These are phyloP conservation scores for Eudemis profundana DNA, from an alignment of 2,888 invertebrate genomes.

Conservation along the genomic window DNA sequence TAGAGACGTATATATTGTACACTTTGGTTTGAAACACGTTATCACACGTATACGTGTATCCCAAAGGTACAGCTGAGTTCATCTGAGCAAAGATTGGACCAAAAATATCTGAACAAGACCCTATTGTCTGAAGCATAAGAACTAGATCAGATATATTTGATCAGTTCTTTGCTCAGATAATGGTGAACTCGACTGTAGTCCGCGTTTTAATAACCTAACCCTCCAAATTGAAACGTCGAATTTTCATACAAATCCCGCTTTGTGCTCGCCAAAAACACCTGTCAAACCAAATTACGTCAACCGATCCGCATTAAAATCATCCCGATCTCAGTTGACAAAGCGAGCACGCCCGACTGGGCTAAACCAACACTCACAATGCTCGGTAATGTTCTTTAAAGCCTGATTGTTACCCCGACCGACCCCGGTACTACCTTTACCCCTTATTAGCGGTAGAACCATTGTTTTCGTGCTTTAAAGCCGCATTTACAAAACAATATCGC, in stretches of 20 bases:
- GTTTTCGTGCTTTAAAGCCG: conserved; percentile 76
- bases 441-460: conserved; percentile 80
- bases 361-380: conserved; percentile 71
- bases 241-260: conserved; percentile 37
- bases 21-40: too few relatives aligned
- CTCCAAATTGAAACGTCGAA: conserved; percentile 16
- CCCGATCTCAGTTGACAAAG: conserved; percentile 68
- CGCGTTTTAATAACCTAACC: conserved; percentile 20
- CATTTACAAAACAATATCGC: conserved; percentile 62
- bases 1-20: too few relatives aligned
- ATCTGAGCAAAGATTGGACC: too few relatives aligned
- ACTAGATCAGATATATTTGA: too few relatives aligned
- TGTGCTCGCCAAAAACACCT: conserved; percentile 62
- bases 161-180: too few relatives aligned
- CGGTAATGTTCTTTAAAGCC: conserved; percentile 68
- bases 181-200: background rate
- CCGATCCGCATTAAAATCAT: conserved; percentile 70
- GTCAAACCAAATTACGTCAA: conserved; percentile 70
- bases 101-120: too few relatives aligned
- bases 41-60: too few relatives aligned
- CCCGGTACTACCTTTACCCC: conserved; percentile 69
- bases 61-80: too few relatives aligned
- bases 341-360: conserved; percentile 69
- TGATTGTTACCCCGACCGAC: conserved; percentile 67
- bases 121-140: too few relatives aligned